Evolutionary conservation across 1,140 invertebrate species (phyloP).

Genomic region (Choristoneura fumiferana): DNA sequence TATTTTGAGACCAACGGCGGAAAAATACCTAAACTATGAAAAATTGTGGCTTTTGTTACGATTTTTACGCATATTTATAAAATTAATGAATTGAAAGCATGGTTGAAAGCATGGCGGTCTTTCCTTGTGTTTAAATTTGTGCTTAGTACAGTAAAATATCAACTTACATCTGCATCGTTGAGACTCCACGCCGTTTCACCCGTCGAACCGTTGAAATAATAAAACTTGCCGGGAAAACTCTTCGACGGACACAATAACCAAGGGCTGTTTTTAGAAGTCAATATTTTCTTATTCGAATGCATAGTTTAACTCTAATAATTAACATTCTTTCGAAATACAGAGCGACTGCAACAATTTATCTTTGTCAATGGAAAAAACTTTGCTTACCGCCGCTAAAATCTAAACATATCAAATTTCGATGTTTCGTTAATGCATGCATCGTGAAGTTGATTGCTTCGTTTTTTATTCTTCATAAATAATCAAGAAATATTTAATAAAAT

Average conservation of each 20-base stretch:
- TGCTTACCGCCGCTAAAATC: constrained; percentile 40
- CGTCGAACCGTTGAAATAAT: constrained; percentile 52
- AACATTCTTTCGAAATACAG: too few relatives aligned
- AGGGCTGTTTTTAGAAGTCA: constrained; percentile 24
- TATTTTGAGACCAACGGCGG: too few relatives aligned
- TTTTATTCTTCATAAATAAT: too few relatives aligned
- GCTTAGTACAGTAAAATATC: neutral
- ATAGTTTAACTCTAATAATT: constrained; percentile 25
- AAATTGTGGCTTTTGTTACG: too few relatives aligned
- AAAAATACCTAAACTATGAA: too few relatives aligned
- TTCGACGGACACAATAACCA: constrained; percentile 56
- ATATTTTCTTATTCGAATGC: constrained; percentile 33
- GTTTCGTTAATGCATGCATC: constrained; percentile 8
- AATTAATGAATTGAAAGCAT: too few relatives aligned
- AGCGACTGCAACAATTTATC: too few relatives aligned
- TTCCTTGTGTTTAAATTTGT: too few relatives aligned
- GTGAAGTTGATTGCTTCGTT: too few relatives aligned
- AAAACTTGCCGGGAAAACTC: constrained; percentile 53
- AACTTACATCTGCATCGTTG: constrained; percentile 41
- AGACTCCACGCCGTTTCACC: constrained; percentile 50
- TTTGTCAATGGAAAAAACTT: constrained; percentile 20
- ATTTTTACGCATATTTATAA: too few relatives aligned
- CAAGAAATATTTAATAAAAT: too few relatives aligned
- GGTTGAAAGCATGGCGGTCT: too few relatives aligned
- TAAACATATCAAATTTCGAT: neutral